Evolutionary conservation across 2,797 vertebrate species (phyloP), one percentile per base, ranked within the genome.

Genomic region (Neosilurus mollespiculum): DNA sequence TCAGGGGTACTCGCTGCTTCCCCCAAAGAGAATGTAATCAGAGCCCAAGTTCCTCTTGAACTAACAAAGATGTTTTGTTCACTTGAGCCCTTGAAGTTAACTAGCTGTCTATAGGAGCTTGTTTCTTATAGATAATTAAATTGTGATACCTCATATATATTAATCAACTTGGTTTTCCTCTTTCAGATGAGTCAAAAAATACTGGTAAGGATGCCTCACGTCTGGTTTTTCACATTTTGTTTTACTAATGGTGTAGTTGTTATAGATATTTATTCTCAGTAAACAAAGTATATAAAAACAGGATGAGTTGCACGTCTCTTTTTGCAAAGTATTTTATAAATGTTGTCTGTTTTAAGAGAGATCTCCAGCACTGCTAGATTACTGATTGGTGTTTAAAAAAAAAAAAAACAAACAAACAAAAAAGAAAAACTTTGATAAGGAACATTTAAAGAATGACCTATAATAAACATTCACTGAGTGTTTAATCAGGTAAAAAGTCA

Each of bases 61-160:
- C 56, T 79, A 59, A 90, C 88, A 90, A 90, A 87, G 84, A 61
- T 58, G 79, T 85, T 85, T 56, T 90, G 89, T 90, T 90, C 88
- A 82, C 86, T 66, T 83, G 64, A 84, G 73, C 71, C 15, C 69
- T 15, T 75, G 78, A 82, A 81, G 43, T 73, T 70, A 85, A 67
- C 24, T 65, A 61, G 71, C 59, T 53, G 66, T 87, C 86, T 82
- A 85, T 86, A 84, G 82, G 83, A 81, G 83, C 7, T 24, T 43
- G 56, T 59, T 80, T 73, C 79, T 58, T 85, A 86, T 84, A 86
- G 85, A 43, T 59, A 75, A 59, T 58, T 30, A 80, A 76, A 80
- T 12, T 59, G 9, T 77, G 51, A 64, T 43, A n/a, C 64, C 26
- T 79, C 24, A 80, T 56, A 59, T 76, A 79, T 81, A 61, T 79